These are phyloP conservation scores for Paratilapia polleni DNA, from an alignment of 2,113 vertebrate species.

Conservation along the genomic window DNA sequence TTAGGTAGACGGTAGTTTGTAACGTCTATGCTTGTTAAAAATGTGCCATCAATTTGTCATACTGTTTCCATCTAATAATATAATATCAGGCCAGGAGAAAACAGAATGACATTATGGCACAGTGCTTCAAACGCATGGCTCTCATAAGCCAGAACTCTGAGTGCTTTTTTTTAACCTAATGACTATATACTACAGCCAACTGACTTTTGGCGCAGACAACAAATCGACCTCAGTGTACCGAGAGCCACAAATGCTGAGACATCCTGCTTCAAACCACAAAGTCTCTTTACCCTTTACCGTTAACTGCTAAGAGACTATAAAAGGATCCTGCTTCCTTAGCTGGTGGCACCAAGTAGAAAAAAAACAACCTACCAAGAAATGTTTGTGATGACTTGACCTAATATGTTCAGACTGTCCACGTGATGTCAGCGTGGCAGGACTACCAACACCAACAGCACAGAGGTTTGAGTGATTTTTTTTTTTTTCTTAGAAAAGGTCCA, in stretches of 20 bases:
- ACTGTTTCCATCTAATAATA: background rate
- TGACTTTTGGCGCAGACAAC: background rate
- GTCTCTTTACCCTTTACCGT: background rate
- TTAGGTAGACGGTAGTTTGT: background rate
- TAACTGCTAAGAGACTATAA: background rate
- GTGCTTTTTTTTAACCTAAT: fast-evolving
- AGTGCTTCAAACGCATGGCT: background rate
- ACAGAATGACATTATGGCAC: background rate
- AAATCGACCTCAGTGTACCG: background rate
- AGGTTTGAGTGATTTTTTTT: background rate
- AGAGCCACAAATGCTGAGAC: background rate
- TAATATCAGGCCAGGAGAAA: background rate
- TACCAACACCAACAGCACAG: background rate
- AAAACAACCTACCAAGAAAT: background rate
- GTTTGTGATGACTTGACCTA: background rate
- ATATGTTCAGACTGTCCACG: fast-evolving
- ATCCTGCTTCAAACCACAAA: slow-evolving; percentile 7
- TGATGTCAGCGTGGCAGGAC: fast-evolving
- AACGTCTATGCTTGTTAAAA: fast-evolving
- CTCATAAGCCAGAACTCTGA: fast-evolving
- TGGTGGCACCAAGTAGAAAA: background rate
- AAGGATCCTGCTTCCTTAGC: background rate
- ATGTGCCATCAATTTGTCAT: fast-evolving
- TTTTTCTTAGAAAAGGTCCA: background rate
- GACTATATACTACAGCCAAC: background rate